Evolutionary conservation across 30 jellyfish, hydroid and myxozoan genomes (phyloP).

Genomic region (Pseudorhiza aurosa): DNA sequence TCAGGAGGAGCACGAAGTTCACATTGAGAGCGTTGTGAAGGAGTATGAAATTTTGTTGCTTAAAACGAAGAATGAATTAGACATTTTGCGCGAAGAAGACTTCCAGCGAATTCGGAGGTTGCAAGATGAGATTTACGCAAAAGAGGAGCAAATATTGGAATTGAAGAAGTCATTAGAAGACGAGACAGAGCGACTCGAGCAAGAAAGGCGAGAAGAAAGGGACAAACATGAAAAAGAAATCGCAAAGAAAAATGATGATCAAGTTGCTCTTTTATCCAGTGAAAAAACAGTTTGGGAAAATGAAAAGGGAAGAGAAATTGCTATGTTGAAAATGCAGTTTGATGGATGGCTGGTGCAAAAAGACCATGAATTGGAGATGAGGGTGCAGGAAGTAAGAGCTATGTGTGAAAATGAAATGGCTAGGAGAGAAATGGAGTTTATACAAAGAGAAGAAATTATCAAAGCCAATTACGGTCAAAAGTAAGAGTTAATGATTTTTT

Average conservation of each 20-base stretch:
- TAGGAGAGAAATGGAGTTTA: conserved; percentile 21
- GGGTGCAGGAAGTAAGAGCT: conserved; percentile 14
- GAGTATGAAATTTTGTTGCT: conserved; percentile 48
- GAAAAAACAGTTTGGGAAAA: conserved; percentile 44
- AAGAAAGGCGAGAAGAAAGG: conserved; percentile 21
- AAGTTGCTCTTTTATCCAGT: not conserved
- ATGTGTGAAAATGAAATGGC: conserved; percentile 37
- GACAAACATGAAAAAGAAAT: conserved; percentile 12
- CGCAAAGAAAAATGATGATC: conserved; percentile 37
- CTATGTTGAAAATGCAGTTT: not conserved
- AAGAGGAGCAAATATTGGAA: conserved; percentile 50
- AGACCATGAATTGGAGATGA: conserved; percentile 23
- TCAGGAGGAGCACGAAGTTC: conserved; percentile 61
- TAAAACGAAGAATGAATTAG: conserved; percentile 54
- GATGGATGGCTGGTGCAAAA: conserved; percentile 32
- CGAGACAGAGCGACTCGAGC: conserved; percentile 8
- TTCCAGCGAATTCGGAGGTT: conserved; percentile 53
- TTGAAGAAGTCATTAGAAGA: conserved; percentile 27
- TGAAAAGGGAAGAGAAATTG: conserved; percentile 19
- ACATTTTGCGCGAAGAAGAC: conserved; percentile 47
- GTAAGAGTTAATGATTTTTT: no score
- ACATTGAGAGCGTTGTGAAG: conserved; percentile 16
- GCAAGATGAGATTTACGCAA: conserved; percentile 69
- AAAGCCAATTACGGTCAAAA: conserved; percentile 11
- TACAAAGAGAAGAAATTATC: conserved; percentile 10